These are phyloP conservation scores for Hoplodrina ambigua DNA, from an alignment of 2,888 invertebrate genomes.

Conservation along the genomic window DNA sequence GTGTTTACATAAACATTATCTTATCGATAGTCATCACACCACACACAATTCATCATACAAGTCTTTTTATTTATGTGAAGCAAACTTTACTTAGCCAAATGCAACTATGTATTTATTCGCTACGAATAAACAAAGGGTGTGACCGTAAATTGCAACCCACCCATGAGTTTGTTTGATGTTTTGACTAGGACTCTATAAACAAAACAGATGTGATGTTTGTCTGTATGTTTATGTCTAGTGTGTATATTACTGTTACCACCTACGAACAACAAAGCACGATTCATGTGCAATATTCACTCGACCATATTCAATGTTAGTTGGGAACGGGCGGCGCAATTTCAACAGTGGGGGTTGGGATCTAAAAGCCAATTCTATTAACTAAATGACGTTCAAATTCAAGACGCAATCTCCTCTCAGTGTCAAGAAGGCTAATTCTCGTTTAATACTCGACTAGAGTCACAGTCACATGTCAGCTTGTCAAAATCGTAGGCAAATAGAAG, in stretches of 20 bases:
- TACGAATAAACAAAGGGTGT: conserved; percentile 26
- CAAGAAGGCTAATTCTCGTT: too few species aligned
- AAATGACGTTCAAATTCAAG: too few species aligned
- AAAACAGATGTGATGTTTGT: conserved; percentile 34
- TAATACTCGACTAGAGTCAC: too few species aligned
- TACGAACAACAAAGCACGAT: background rate
- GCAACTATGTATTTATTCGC: conserved; percentile 15
- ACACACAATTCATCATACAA: too few species aligned
- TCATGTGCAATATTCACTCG: background rate
- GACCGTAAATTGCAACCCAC: conserved; percentile 21
- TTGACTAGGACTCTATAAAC: conserved; percentile 28
- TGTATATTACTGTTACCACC: background rate
- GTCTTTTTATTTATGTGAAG: background rate
- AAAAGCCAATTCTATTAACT: too few species aligned
- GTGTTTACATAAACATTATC: too few species aligned
- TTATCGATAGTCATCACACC: too few species aligned
- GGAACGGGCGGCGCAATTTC: background rate
- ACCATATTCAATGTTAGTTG: background rate
- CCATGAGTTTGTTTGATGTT: conserved; percentile 35
- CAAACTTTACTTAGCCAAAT: background rate
- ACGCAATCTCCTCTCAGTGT: too few species aligned
- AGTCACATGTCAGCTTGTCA: too few species aligned
- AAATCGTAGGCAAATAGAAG: too few species aligned
- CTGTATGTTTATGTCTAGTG: conserved; percentile 13
- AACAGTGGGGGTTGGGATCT: background rate